phyloP scores from a whole-genome alignment of 2,888 invertebrate genomes.

The Trichacis sp. region DNA sequence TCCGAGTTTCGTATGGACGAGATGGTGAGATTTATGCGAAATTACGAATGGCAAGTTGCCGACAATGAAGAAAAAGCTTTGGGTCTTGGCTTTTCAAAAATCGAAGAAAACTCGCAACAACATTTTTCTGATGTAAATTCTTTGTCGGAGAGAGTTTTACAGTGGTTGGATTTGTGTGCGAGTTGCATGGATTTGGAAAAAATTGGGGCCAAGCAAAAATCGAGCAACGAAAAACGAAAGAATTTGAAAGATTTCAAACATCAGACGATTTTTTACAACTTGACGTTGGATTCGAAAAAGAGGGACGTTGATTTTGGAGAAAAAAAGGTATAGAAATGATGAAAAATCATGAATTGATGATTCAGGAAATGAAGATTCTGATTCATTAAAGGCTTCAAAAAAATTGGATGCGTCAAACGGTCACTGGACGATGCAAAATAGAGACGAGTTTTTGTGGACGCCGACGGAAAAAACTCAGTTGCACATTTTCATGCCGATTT shows the following conservation, averaged over 20 bases:
- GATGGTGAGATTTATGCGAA: conserved; percentile 24
- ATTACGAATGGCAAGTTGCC: conserved; percentile 13
- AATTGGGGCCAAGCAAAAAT: conserved; percentile 18
- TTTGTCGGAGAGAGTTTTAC: conserved; percentile 79
- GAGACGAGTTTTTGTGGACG: conserved; percentile 42
- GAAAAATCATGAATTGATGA: not conserved
- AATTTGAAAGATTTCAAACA: conserved; percentile 9
- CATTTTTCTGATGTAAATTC: conserved; percentile 56
- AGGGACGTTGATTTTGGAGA: conserved; percentile 1
- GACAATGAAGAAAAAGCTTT: conserved; percentile 3
- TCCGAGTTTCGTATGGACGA: conserved; percentile 10
- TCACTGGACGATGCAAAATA: not conserved
- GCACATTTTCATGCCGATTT: conserved; percentile 60
- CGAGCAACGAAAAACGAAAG: conserved; percentile 23
- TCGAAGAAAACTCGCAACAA: not conserved
- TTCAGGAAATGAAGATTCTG: not conserved
- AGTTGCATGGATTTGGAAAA: conserved; percentile 64
- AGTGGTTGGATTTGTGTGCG: conserved; percentile 84
- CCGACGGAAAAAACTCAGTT: conserved; percentile 69
- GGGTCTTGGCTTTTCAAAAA: not conserved
- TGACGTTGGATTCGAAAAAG: conserved; percentile 14
- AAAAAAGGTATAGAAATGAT: too few relatives aligned
- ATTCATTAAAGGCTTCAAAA: not conserved
- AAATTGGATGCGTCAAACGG: not conserved
- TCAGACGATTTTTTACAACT: conserved; percentile 10